Conservation (phyloP, 2,113 vertebrate genomes). For the Silurus meridionalis region DNA sequence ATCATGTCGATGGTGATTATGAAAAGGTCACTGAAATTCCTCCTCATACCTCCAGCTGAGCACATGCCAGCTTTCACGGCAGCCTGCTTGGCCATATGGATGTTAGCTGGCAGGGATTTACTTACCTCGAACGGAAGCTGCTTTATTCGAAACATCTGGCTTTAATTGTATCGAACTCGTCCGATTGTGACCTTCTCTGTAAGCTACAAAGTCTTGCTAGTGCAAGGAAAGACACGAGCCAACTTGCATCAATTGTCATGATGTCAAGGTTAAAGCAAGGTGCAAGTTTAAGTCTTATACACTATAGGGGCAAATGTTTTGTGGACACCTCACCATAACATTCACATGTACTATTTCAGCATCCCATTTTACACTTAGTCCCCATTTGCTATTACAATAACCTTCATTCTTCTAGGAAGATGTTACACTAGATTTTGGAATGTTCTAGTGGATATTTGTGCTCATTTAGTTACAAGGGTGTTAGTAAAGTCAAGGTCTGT, state of each 20-base stretch:
- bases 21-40: conserved; percentile 25
- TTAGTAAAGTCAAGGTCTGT: neutral
- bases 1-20: conserved; percentile 19
- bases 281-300: neutral
- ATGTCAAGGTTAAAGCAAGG: neutral
- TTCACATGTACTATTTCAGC: no score
- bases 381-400: no score
- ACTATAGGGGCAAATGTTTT: no score
- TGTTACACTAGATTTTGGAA: no score
- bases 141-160: conserved; percentile 36
- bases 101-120: conserved; percentile 26
- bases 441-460: no score
- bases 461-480: no score
- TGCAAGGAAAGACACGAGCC: neutral
- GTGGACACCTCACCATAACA: no score
- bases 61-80: conserved; percentile 59
- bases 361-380: no score
- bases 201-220: neutral
- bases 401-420: no score
- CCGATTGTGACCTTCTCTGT: neutral
- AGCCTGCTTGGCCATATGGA: conserved; percentile 48
- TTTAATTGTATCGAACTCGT: conserved; percentile 6
- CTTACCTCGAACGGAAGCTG: conserved; percentile 9
- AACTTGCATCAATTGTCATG: neutral
- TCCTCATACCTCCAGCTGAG: conserved; percentile 26